Evolutionary conservation across 2,888 invertebrate species (phyloP).

Genomic region (Ormyrus pomaceus): DNA sequence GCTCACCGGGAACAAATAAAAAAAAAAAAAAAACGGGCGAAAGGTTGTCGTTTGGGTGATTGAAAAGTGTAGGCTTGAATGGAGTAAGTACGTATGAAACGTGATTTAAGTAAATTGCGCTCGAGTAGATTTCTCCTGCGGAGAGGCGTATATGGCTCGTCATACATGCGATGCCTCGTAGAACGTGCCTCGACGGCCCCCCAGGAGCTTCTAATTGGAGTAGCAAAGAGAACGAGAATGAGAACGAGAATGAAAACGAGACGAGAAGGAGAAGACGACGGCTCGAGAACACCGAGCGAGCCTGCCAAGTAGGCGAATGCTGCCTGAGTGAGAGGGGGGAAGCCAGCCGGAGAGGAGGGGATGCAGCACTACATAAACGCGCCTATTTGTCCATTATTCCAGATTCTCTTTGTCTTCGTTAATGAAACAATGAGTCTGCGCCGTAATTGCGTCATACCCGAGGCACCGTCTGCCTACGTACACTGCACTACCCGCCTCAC

Average conservation of each 20-base stretch:
- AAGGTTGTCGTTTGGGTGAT: slow-evolving; percentile 30
- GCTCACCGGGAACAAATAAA: not conserved
- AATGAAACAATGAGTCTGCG: slow-evolving; percentile 76
- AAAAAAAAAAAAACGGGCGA: not conserved
- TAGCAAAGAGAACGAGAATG: slow-evolving; percentile 61
- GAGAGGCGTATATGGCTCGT: not conserved
- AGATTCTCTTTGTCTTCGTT: slow-evolving; percentile 75
- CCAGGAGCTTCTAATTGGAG: slow-evolving; percentile 73
- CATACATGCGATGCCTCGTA: slow-evolving; percentile 45
- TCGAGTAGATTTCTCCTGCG: slow-evolving; percentile 46
- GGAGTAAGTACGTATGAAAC: slow-evolving; percentile 54
- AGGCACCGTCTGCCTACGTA: slow-evolving; percentile 50
- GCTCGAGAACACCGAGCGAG: slow-evolving; percentile 17
- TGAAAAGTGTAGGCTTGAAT: slow-evolving; percentile 50
- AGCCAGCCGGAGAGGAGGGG: not conserved
- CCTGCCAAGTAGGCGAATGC: slow-evolving; percentile 42
- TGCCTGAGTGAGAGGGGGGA: slow-evolving; percentile 29
- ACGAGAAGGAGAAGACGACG: slow-evolving; percentile 38
- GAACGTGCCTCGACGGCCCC: slow-evolving; percentile 66
- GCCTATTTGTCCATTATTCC: slow-evolving; percentile 76
- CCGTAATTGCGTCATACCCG: slow-evolving; percentile 70
- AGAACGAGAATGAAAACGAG: slow-evolving; percentile 23
- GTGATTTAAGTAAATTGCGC: slow-evolving; percentile 57
- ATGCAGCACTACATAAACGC: slow-evolving; percentile 71
- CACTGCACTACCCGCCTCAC: slow-evolving; percentile 49